Conservation (phyloP, 2,113 vertebrate genomes). For the Elgaria multicarinata region DNA sequence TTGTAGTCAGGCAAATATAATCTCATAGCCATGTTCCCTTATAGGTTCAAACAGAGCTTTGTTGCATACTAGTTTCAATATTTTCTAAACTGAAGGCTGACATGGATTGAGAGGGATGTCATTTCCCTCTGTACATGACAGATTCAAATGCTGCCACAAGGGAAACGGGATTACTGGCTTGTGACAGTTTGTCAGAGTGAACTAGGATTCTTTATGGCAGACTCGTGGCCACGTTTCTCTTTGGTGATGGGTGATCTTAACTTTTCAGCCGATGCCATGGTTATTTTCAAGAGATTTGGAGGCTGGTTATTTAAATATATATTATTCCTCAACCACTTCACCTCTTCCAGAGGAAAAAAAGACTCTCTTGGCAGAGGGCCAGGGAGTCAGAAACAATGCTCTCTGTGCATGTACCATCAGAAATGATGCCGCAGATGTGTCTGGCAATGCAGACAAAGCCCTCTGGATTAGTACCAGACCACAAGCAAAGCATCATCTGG, state of each 20-base stretch:
- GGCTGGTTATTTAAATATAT: too few species aligned
- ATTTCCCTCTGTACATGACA: neutral
- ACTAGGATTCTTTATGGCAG: neutral
- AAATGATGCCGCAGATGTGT: neutral
- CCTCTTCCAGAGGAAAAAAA: neutral
- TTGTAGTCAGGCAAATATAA: neutral
- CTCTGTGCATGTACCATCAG: neutral
- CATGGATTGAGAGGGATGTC: neutral
- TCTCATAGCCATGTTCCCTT: neutral
- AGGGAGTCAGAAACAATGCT: neutral
- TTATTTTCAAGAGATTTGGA: neutral
- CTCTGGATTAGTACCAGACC: neutral
- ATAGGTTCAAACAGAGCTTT: neutral
- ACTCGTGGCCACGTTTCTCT: neutral
- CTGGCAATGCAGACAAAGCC: neutral
- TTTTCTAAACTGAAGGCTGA: neutral
- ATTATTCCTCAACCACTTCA: neutral
- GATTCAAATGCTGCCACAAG: neutral
- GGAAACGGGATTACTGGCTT: neutral
- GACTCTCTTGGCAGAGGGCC: neutral
- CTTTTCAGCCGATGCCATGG: neutral
- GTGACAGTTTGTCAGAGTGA: neutral
- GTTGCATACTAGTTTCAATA: neutral
- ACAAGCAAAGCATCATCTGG: constrained; percentile 21
- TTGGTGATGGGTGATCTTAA: neutral